phyloP scores from a whole-genome alignment of 1,140 invertebrate genomes.

The Grapholita molesta region DNA sequence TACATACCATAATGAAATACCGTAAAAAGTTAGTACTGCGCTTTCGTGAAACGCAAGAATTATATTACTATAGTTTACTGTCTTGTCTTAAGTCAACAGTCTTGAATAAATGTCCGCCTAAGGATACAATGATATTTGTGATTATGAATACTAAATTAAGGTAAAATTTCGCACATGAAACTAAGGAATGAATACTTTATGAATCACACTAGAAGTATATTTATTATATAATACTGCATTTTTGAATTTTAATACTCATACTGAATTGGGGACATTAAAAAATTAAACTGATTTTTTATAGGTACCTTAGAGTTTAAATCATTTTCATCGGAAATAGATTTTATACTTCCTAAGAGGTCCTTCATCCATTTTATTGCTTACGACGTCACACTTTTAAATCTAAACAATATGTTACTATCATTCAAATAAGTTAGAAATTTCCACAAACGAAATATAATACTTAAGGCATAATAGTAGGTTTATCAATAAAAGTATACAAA shows the following conservation, averaged over 20 bases:
- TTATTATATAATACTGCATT: background rate
- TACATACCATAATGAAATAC: too few relatives aligned
- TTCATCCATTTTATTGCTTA: background rate
- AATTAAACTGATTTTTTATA: background rate
- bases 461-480: conserved; percentile 1
- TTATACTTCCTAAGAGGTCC: background rate
- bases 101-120: background rate
- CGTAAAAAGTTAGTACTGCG: too few relatives aligned
- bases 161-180: background rate
- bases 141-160: conserved; percentile 14
- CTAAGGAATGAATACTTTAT: background rate
- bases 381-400: background rate
- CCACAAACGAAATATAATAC: background rate
- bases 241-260: background rate
- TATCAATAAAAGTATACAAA: conserved; percentile 8
- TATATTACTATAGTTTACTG: too few relatives aligned
- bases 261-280: too few relatives aligned
- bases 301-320: background rate
- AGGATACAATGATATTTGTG: background rate
- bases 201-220: background rate
- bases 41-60: too few relatives aligned
- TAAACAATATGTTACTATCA: background rate
- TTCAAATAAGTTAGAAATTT: background rate
- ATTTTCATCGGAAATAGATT: background rate
- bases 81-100: background rate